A percentile compares a stretch with the other conserved stretches of the same genome.
phyloP scores from a whole-genome alignment of 1,140 invertebrate species.

The Temnothorax curvispinosus region DNA sequence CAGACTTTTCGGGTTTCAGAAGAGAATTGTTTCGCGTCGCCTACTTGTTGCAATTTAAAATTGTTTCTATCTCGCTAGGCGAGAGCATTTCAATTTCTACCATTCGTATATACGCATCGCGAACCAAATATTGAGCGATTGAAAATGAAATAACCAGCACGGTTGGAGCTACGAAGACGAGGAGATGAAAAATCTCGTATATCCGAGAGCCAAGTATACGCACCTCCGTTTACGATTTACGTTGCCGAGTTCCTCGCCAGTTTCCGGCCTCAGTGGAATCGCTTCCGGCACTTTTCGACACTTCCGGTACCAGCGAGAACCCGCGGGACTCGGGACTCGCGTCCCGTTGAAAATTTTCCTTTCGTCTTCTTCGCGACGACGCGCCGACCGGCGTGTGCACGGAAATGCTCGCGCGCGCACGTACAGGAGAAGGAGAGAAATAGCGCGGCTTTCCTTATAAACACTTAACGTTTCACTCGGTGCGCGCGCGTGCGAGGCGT shows the following conservation, averaged over 20 bases:
- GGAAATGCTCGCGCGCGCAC: background rate
- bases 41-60: background rate
- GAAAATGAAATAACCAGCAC: no score
- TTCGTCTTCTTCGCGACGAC: no score
- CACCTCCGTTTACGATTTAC: background rate
- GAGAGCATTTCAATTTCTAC: background rate
- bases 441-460: background rate
- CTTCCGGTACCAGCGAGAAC: background rate
- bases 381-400: background rate
- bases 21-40: background rate
- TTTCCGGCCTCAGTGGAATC: background rate
- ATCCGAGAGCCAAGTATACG: background rate
- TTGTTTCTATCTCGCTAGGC: background rate
- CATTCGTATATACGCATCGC: background rate
- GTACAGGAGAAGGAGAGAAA: background rate
- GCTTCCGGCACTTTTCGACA: background rate
- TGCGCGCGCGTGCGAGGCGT: background rate
- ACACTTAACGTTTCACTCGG: slow-evolving; percentile 7
- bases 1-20: background rate
- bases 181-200: no score
- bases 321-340: background rate
- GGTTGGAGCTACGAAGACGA: no score
- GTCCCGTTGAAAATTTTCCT: background rate
- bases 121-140: background rate
- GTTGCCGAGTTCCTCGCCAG: background rate